phyloP scores from a whole-genome alignment of 2,888 invertebrate genomes.

The Phytoseiulus persimilis region DNA sequence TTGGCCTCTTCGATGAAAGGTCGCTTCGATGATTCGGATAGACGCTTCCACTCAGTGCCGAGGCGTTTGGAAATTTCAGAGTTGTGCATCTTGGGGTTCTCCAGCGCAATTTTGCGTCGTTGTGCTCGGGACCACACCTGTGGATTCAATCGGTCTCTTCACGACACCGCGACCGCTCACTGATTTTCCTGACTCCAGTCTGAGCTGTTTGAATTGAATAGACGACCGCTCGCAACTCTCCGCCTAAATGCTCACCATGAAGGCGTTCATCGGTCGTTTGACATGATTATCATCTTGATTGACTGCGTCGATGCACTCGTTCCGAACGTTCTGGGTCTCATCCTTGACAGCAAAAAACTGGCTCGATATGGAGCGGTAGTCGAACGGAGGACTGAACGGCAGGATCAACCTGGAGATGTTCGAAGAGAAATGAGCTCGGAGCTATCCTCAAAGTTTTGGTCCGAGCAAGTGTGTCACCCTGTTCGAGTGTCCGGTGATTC shows the following conservation, averaged over 20 bases:
- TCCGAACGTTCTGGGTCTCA: not conserved
- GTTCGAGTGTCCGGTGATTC: too few species aligned
- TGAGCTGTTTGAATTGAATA: too few species aligned
- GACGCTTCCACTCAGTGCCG: constrained; percentile 53
- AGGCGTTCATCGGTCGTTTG: constrained; percentile 31
- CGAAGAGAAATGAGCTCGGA: not conserved
- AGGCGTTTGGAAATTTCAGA: constrained; percentile 53
- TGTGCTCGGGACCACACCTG: constrained; percentile 54
- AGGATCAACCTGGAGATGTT: not conserved
- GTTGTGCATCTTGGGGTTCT: constrained; percentile 55
- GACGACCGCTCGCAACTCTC: not conserved
- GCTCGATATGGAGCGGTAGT: constrained; percentile 33
- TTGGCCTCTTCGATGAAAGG: constrained; percentile 54
- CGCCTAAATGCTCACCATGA: constrained; percentile 1
- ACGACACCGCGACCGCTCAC: not conserved
- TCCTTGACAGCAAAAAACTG: constrained; percentile 24
- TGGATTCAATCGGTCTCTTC: not conserved
- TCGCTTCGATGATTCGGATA: constrained; percentile 52
- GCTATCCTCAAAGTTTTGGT: too few species aligned
- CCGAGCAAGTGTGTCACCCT: too few species aligned
- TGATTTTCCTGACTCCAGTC: not conserved
- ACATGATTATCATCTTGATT: constrained; percentile 35
- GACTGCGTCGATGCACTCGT: not conserved
- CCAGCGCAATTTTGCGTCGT: constrained; percentile 53
- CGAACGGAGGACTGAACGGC: constrained; percentile 29